These are phyloP conservation scores for Hydra vulgaris DNA, from an alignment of 30 jellyfish, hydroid and myxozoan genomes.

Conservation along the genomic window DNA sequence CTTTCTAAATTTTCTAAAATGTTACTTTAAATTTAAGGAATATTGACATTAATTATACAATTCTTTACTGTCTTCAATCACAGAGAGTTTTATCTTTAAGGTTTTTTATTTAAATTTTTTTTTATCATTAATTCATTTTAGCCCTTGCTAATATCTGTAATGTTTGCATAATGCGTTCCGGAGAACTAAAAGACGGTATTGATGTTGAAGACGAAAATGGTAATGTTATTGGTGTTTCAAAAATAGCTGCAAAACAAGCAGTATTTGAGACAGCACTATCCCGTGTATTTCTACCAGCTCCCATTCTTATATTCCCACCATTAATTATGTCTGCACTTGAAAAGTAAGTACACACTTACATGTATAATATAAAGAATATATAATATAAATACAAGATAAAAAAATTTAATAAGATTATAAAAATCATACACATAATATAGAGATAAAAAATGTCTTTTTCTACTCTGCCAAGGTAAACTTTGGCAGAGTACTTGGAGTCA, in stretches of 20 bases:
- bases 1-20: too few relatives aligned
- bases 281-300: conserved; percentile 72
- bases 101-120: background rate
- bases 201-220: conserved; percentile 57
- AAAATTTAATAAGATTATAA: too few relatives aligned
- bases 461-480: too few relatives aligned
- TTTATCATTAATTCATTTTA: background rate
- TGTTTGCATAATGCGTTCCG: conserved; percentile 61
- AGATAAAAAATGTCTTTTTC: too few relatives aligned
- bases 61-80: too few relatives aligned
- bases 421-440: too few relatives aligned
- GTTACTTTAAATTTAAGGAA: too few relatives aligned
- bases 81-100: too few relatives aligned
- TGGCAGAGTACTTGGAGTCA: too few relatives aligned
- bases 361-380: too few relatives aligned
- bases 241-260: conserved; percentile 80
- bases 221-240: conserved; percentile 63
- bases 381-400: too few relatives aligned
- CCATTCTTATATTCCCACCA: conserved; percentile 65
- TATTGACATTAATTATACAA: too few relatives aligned
- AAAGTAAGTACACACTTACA: conserved; percentile 22
- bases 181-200: conserved; percentile 68
- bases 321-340: conserved; percentile 61
- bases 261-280: conserved; percentile 75
- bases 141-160: conserved; percentile 74